Percentiles rank a stretch among this genome's conserved stretches.
Evolutionary conservation across 2,797 vertebrate species (phyloP).

Genomic region (Lacerta agilis): DNA sequence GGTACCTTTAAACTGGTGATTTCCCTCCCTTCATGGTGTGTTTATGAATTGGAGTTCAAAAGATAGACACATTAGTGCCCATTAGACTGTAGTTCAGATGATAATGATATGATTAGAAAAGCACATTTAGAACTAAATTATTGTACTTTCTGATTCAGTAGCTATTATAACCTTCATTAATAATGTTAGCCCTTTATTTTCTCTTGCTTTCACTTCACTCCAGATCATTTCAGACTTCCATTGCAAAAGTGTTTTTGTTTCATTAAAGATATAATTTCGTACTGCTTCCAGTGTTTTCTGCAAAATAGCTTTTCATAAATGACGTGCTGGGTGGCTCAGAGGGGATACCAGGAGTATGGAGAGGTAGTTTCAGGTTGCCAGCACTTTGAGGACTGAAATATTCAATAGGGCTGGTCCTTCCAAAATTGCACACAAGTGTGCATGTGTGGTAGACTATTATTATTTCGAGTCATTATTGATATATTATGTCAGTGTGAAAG

Average conservation of each 20-base stretch:
- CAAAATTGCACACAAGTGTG: background rate
- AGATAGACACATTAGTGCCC: background rate
- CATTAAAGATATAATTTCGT: constrained; percentile 16
- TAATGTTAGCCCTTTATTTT: constrained; percentile 19
- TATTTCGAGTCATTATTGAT: no score
- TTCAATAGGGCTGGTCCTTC: background rate
- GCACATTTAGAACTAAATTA: constrained; percentile 27
- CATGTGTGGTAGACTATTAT: background rate
- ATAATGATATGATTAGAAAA: constrained; percentile 13
- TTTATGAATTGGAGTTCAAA: constrained; percentile 38
- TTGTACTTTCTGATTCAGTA: constrained; percentile 18
- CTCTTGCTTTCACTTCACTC: constrained; percentile 16
- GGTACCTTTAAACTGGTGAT: background rate
- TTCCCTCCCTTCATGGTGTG: constrained; percentile 21
- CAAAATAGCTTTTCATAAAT: background rate
- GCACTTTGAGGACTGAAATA: background rate
- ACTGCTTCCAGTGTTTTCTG: background rate
- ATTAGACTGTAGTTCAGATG: constrained; percentile 23
- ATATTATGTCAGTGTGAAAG: background rate
- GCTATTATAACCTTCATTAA: background rate
- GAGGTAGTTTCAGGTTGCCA: background rate
- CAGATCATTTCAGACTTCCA: background rate
- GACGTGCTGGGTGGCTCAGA: background rate
- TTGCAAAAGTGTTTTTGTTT: constrained; percentile 28
- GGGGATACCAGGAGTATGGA: background rate